Base-by-base conservation (phyloP, 1,140 invertebrate genomes). In the Callitettix versicolor region DNA sequence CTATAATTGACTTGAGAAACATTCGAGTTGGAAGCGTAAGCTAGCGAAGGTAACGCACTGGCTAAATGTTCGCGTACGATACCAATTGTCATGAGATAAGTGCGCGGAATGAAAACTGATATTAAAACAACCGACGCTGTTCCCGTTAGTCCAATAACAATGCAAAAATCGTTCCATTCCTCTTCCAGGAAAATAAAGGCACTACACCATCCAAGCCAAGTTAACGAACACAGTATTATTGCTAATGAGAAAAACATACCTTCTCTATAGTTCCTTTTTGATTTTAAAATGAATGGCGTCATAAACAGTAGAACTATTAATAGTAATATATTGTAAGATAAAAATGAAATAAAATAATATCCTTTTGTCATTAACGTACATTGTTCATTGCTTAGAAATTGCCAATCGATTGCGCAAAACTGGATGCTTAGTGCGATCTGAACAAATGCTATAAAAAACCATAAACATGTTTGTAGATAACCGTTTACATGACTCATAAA, bases 401-500 rank as follows among this genome's bases (percentile, higher is more conserved):
- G 22, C 52, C 70, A 63, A 62, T 71, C 69, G 68, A 73, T 69
- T 2, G 66, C 65, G 11, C 69, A 71, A 40, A 64, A 64, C 46
- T 65, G 62, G 1, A 61, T 12, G 7, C 58, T 57, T 3, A 79
- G 64, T 0, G 70, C 72, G 0, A 77, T 42, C 57, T 79, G 75
- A 1, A 80, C 76, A 21, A 67, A 67, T 15, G 66, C 66, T 62
- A 80, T 74, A 63, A 81, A 81, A 59, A 80, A 72, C 22, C 75
- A 66, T 60, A 79, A 65, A 2, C 76, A 44, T 6, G 72, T 67
- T 53, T 81, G 77, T 4, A 81, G 67, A 33, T 79, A 71, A 4
- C 78, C 77, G 46, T 79, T 81, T 2, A 82, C 72, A 62, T 81
- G 79, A 17, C 73, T 74, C n/a, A 76, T 74, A 42, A 79, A 72